phyloP scores from a whole-genome alignment of 2,888 invertebrate genomes.

The Nomada ruficornis region DNA sequence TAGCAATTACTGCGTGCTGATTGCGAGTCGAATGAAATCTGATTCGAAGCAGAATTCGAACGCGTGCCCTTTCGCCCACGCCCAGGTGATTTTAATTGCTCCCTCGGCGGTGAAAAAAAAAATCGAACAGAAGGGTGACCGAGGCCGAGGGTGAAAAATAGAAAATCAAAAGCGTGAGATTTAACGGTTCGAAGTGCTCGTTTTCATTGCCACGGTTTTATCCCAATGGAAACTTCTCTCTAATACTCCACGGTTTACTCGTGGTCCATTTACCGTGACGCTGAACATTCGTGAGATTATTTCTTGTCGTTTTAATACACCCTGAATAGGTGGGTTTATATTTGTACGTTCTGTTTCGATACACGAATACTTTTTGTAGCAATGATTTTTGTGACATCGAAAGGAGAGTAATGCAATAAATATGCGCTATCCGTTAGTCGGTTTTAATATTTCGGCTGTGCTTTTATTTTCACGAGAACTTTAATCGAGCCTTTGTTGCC shows the following conservation, averaged over 20 bases:
- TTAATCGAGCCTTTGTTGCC: background rate
- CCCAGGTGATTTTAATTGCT: constrained; percentile 34
- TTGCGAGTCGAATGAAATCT: constrained; percentile 44
- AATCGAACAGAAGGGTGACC: background rate
- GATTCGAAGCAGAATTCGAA: constrained; percentile 31
- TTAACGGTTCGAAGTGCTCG: background rate
- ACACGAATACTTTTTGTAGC: background rate
- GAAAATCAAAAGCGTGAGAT: background rate
- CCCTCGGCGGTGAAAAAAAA: background rate
- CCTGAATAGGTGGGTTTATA: too few relatives aligned
- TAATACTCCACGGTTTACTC: background rate
- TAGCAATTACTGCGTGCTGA: constrained; percentile 54
- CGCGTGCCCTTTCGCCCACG: constrained; percentile 18
- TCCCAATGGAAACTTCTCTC: background rate
- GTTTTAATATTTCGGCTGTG: background rate
- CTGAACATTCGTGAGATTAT: background rate
- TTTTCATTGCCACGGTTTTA: background rate
- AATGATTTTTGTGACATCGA: background rate
- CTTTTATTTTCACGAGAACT: background rate
- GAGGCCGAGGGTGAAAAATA: background rate
- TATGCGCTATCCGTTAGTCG: background rate
- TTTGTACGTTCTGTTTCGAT: background rate
- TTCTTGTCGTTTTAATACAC: background rate
- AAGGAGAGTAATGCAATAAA: too few relatives aligned
- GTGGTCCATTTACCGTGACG: background rate